Conservation (phyloP, 2,797 vertebrate genomes). For the Astyanax mexicanus region DNA sequence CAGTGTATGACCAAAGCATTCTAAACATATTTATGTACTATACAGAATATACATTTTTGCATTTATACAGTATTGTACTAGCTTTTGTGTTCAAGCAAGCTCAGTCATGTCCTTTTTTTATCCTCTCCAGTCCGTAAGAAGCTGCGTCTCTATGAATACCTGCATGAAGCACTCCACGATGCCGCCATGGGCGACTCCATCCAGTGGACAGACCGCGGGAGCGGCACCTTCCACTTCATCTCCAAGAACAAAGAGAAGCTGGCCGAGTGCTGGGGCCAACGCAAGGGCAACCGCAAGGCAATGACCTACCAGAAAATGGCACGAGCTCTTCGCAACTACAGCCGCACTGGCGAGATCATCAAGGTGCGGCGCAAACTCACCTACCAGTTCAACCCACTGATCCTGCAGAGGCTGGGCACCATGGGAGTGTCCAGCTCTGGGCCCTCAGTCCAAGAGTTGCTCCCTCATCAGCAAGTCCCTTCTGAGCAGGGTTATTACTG, state of each 20-base stretch:
- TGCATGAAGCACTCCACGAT: slow-evolving; percentile 89
- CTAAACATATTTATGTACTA: too few relatives aligned
- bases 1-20: too few relatives aligned
- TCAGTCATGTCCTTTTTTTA: not conserved
- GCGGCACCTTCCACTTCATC: slow-evolving; percentile 94
- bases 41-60: too few relatives aligned
- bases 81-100: too few relatives aligned
- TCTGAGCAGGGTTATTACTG: slow-evolving; percentile 50
- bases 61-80: too few relatives aligned
- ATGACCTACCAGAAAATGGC: slow-evolving; percentile 99
- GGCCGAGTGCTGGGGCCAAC: slow-evolving; percentile 94
- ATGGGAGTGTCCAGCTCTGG: slow-evolving; percentile 51
- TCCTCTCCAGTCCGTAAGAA: slow-evolving; percentile 87
- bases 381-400: slow-evolving; percentile 92
- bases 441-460: slow-evolving; percentile 65
- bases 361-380: slow-evolving; percentile 97
- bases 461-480: slow-evolving; percentile 61
- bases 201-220: slow-evolving; percentile 93
- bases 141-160: slow-evolving; percentile 93
- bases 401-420: slow-evolving; percentile 87
- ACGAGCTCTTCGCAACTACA: slow-evolving; percentile 95
- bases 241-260: slow-evolving; percentile 98
- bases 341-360: slow-evolving; percentile 93
- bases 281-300: slow-evolving; percentile 97
- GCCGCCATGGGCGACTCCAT: slow-evolving; percentile 93